Evolutionary conservation across 2,113 vertebrate species (phyloP).

Genomic region (Terrapene triunguis): DNA sequence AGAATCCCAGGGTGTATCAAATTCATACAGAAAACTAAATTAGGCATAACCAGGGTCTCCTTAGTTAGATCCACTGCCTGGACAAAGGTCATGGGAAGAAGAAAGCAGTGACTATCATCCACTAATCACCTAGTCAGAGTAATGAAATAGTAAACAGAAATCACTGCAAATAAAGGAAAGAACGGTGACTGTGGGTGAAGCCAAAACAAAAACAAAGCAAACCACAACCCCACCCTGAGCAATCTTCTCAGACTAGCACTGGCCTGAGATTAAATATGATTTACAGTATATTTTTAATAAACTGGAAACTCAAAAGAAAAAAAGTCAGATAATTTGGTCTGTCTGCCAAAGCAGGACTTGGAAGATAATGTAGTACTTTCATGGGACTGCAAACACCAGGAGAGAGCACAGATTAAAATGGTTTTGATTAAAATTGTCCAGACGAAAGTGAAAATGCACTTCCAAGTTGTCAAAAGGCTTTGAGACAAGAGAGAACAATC

Average conservation of each 20-base stretch:
- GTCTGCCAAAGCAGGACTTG: accelerated
- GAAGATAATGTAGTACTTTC: background rate
- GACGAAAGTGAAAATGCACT: background rate
- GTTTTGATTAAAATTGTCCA: background rate
- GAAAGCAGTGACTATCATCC: background rate
- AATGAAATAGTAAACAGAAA: background rate
- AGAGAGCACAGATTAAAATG: background rate
- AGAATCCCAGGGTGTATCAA: background rate
- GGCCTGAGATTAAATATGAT: background rate
- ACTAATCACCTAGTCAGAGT: accelerated
- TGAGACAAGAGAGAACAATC: background rate
- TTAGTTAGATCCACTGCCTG: background rate
- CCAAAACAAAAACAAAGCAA: background rate
- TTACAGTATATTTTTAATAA: background rate
- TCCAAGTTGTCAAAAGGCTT: background rate
- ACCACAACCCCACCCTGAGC: background rate
- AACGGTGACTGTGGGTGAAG: background rate
- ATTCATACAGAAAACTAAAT: background rate
- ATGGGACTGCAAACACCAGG: background rate
- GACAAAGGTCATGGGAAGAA: background rate
- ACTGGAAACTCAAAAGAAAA: background rate
- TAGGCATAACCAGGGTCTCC: background rate
- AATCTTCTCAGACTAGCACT: background rate
- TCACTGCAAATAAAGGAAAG: background rate
- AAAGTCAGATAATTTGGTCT: background rate